Conservation (phyloP, 2,797 vertebrate species). For the Sebastes dallii region DNA sequence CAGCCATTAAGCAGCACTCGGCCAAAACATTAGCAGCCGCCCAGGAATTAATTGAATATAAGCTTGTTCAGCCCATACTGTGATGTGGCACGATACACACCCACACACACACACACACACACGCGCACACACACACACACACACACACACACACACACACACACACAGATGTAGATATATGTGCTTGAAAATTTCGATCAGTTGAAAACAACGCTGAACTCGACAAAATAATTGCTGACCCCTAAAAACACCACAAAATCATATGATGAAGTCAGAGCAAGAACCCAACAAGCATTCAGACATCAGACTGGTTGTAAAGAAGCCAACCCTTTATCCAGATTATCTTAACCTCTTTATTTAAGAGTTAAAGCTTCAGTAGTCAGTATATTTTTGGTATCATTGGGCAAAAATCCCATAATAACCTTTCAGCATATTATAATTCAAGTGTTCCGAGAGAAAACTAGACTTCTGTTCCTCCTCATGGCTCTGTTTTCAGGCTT, state of each 20-base stretch:
- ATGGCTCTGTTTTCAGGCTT: too few species aligned
- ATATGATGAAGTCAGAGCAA: not conserved
- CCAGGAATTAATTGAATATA: slow-evolving; percentile 77
- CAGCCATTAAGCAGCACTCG: slow-evolving; percentile 70
- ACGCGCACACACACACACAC: not conserved
- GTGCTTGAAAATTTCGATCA: not conserved
- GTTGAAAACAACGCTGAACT: not conserved
- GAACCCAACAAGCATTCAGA: not conserved
- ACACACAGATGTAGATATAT: not conserved
- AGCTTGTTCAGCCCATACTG: slow-evolving; percentile 74
- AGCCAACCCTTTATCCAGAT: not conserved
- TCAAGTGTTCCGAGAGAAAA: too few species aligned
- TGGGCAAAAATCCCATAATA: too few species aligned
- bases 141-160: not conserved
- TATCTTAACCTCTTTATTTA: not conserved
- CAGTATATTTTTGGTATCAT: too few species aligned
- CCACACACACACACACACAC: not conserved
- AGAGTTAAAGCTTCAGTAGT: too few species aligned
- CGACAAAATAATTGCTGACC: not conserved
- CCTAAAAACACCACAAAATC: not conserved
- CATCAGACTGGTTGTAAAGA: not conserved
- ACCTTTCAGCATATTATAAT: too few species aligned
- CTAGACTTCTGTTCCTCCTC: too few species aligned
- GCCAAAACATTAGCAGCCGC: slow-evolving; percentile 67
- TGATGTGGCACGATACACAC: slow-evolving; percentile 28